Percentiles rank a stretch among this genome's conserved stretches.
phyloP scores from a whole-genome alignment of 2,113 vertebrate genomes.

The Aspidoscelis tigris region DNA sequence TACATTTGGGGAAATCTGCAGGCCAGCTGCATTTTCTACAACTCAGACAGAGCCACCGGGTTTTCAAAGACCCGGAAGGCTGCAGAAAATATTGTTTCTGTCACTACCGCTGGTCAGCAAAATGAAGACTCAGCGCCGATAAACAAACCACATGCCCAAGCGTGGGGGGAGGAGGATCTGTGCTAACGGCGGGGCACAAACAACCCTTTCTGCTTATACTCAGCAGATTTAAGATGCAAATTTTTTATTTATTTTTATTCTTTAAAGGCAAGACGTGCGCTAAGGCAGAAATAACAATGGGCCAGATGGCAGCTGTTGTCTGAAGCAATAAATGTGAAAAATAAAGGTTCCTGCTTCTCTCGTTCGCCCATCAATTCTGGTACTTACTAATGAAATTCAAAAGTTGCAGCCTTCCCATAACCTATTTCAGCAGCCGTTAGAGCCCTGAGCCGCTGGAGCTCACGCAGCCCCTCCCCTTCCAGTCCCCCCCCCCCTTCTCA shows the following conservation, averaged over 20 bases:
- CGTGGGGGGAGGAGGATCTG: neutral
- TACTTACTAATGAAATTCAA: slow-evolving; percentile 60
- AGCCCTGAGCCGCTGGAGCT: neutral
- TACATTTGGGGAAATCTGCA: neutral
- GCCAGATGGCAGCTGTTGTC: slow-evolving; percentile 66
- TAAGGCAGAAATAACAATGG: slow-evolving; percentile 65
- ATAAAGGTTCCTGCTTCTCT: slow-evolving; percentile 60
- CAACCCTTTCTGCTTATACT: slow-evolving; percentile 33
- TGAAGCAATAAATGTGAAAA: slow-evolving; percentile 67
- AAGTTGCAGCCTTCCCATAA: slow-evolving; percentile 16
- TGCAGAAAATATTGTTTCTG: slow-evolving; percentile 30
- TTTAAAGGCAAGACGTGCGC: slow-evolving; percentile 41
- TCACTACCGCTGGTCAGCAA: slow-evolving; percentile 42
- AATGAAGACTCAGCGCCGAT: slow-evolving; percentile 18
- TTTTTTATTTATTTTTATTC: too few relatives aligned
- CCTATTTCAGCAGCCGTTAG: slow-evolving; percentile 13
- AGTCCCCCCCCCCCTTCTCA: neutral
- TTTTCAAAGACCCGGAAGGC: neutral
- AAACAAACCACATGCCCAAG: slow-evolving; percentile 27
- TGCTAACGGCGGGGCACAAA: neutral
- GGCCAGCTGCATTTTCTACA: neutral
- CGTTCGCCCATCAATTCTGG: slow-evolving; percentile 61
- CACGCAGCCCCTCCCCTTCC: too few relatives aligned
- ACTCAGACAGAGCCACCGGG: neutral
- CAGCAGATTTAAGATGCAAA: slow-evolving; percentile 62